Base-by-base conservation (phyloP, 2,113 vertebrate genomes). In the Plestiodon gilberti region DNA sequence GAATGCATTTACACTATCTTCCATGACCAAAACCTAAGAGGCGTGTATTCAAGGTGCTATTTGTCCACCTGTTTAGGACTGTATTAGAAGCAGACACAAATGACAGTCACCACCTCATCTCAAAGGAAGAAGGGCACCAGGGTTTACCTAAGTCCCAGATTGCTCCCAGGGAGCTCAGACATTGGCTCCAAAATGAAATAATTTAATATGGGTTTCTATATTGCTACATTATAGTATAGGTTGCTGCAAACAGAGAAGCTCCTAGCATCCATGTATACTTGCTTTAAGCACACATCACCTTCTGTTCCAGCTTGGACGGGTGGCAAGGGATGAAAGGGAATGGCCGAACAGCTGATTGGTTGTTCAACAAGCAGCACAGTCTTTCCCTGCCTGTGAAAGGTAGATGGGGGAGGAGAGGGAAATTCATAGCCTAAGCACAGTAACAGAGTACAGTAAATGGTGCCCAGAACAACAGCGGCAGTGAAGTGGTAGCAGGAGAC, bases 21-120 rank as follows among this genome's bases (percentile, higher is more conserved):
- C 43, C 82, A 75, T 83, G 80, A 86, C 59, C 76, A 13, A 84
- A 89, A 76, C 6, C 62, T 8, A 55, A 55, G 59, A 73, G 4
- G 22, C 81, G 79, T 25, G 62, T 17, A 40, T 75, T 70, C 87
- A 82, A 84, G 0, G 38, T 55, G 83, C 0, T 81, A 77, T n/a
- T n/a, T n/a, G n/a, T 0, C 1, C 25, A 90, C 65, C 38, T 57
- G 25, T 70, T 48, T 23, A 14, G 35, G 7, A 14, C 4, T 2
- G 9, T 14, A 35, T 22, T 71, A 40, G 43, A 61, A 70, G 35
- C 30, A 43, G 30, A 65, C 30, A 65, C 22, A 38, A 59, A 61
- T 73, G 35, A 25, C 28, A 65, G 61, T 55, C 33, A 69, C 30
- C 5, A 13, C 28, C 83, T 15, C 67, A 0, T 1, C 80, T 78